Evolutionary conservation across 1,140 invertebrate species (phyloP), one percentile per base, ranked within the genome.

Genomic region (Drosophila ohnishii): DNA sequence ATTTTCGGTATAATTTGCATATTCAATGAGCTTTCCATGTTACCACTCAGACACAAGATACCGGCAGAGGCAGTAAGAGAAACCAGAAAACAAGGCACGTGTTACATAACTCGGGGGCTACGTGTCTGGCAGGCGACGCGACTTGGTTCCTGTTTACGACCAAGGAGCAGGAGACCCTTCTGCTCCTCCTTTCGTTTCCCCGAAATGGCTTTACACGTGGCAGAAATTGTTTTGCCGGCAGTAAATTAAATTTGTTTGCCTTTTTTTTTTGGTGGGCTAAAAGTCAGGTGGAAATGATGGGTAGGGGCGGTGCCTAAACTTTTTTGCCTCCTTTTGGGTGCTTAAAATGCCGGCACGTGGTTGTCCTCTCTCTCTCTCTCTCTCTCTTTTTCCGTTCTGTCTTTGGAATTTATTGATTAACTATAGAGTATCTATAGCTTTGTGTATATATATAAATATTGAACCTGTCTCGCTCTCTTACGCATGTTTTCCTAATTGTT

Each of bases 211-310:
- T 86, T 87, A 75, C 84, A 87, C 84, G 84, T 87, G 84, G 80
- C 84, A 71, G 34, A 80, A 88, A 87, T 84, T 87, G 73, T 87
- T 88, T 89, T 83, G 77, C 76, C 62, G 85, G 70, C 72, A 77
- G 84, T 77, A 88, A 87, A 87, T 87, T 79, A 78, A 87, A 84
- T 87, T 87, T 87, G 80, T 88, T 87, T 88, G 82, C 70, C 70
- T 62, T 57, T 65, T 39, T 35, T 22, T 35, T 19, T 19, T 22
- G 22, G 51, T 37, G 34, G 22, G 40, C 34, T 25, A 48, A 19
- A 34, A 42, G 57, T 28, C 34, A 60, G 37, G 32, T 19, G 11
- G 48, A 22, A 14, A 28, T 16, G 42, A 25, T 3, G 40, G 48
- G 30, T n/a, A n/a, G 37, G n/a, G 10, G 28, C 50, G 22, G 37